Percentiles rank a stretch among this genome's conserved stretches.
Conservation (phyloP, 2,888 invertebrate genomes). For the Hirtodrosophila alboralis region DNA sequence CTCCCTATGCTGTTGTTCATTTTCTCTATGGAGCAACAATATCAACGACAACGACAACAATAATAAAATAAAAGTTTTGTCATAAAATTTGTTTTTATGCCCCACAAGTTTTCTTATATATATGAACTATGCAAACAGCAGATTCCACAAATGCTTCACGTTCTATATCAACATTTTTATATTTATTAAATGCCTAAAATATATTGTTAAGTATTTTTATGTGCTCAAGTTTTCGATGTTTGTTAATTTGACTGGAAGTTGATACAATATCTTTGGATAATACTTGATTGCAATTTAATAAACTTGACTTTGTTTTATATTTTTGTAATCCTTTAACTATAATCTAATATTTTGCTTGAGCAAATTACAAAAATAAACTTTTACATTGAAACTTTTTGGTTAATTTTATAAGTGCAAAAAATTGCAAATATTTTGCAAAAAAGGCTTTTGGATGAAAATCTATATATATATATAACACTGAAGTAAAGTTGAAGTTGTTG, state of each 20-base stretch:
- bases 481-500: conserved; percentile 50
- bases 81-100: conserved; percentile 72
- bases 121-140: conserved; percentile 39
- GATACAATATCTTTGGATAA: not conserved
- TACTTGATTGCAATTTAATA: no score
- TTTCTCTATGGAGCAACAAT: conserved; percentile 28
- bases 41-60: conserved; percentile 29
- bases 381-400: conserved; percentile 17
- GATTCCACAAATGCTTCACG: conserved; percentile 54
- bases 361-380: conserved; percentile 40
- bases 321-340: not conserved
- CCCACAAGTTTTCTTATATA: conserved; percentile 37
- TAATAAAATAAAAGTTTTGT: conserved; percentile 60
- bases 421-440: conserved; percentile 1
- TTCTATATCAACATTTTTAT: conserved; percentile 71
- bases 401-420: conserved; percentile 29
- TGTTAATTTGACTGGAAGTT: conserved; percentile 5
- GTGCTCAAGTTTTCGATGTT: conserved; percentile 38
- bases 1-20: conserved; percentile 54
- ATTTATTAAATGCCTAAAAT: conserved; percentile 61
- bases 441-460: conserved; percentile 20
- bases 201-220: conserved; percentile 63
- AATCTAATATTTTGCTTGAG: conserved; percentile 11
- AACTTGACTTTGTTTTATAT: no score
- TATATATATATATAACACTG: no score